phyloP scores from a whole-genome alignment of 2,113 vertebrate species.

The Lonchura striata region DNA sequence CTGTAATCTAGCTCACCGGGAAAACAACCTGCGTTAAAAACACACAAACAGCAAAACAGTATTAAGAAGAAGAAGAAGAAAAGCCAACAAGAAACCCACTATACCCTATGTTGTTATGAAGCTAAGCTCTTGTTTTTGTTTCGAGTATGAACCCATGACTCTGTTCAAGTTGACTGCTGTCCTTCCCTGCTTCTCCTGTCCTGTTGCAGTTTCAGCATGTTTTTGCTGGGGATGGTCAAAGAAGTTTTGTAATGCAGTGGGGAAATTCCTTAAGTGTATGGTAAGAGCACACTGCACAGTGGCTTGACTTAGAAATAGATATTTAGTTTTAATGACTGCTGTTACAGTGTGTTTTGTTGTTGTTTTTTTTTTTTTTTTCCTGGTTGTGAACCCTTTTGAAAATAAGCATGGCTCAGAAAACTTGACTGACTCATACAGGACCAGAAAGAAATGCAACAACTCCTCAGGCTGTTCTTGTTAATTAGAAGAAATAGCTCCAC shows the following conservation, averaged over 20 bases:
- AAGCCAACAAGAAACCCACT: not conserved
- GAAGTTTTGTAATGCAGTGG: not conserved
- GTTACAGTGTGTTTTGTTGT: not conserved
- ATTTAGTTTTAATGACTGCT: slow-evolving; percentile 3
- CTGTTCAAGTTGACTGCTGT: not conserved
- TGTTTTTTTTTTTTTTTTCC: not conserved
- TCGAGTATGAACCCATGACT: not conserved
- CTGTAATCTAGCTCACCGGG: not conserved
- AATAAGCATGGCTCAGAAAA: slow-evolving; percentile 13
- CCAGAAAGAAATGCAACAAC: not conserved
- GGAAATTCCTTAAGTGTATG: not conserved
- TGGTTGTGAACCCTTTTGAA: slow-evolving; percentile 13
- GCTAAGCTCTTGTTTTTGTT: not conserved
- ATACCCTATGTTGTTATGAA: not conserved
- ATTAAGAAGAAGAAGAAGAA: not conserved
- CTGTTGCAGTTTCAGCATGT: not conserved
- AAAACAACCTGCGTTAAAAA: not conserved
- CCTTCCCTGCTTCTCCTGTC: not conserved
- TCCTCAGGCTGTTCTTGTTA: not conserved
- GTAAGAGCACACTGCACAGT: not conserved
- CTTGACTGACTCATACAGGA: not conserved
- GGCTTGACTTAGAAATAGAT: slow-evolving; percentile 28
- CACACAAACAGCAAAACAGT: not conserved
- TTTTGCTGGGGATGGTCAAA: not conserved
- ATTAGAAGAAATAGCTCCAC: not conserved